A percentile compares a stretch with the other conserved stretches of the same genome.
phyloP scores from a whole-genome alignment of 2,113 vertebrate genomes.

The Pitta sordida region DNA sequence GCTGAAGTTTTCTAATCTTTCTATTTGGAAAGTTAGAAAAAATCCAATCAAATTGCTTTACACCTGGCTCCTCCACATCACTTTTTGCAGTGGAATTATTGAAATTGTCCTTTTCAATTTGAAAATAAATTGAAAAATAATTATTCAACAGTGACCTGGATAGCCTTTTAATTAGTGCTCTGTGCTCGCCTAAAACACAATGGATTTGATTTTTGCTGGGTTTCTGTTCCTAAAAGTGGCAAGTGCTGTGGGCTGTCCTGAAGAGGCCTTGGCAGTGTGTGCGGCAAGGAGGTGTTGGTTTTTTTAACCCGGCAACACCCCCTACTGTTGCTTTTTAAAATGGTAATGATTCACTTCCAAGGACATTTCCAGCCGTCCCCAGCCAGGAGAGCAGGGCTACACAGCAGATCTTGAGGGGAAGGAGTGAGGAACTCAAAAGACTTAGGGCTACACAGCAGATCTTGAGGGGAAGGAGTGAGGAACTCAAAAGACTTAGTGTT shows the following conservation, averaged over 20 bases:
- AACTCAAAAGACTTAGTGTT: neutral
- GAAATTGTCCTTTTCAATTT: neutral
- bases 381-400: neutral
- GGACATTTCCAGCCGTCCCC: rapidly evolving
- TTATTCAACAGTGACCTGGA: neutral
- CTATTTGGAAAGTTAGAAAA: neutral
- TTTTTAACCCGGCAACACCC: slow-evolving; percentile 13
- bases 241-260: neutral
- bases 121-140: slow-evolving; percentile 16
- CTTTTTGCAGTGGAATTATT: neutral
- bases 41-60: neutral
- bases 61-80: neutral
- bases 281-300: neutral
- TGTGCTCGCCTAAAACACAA: neutral
- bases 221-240: neutral
- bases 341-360: neutral
- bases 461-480: neutral
- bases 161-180: neutral
- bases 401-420: neutral
- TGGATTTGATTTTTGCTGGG: neutral
- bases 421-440: neutral
- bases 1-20: slow-evolving; percentile 13
- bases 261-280: neutral
- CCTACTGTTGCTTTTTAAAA: neutral
- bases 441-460: neutral